A percentile compares a stretch with the other conserved stretches of the same genome.
phyloP scores from a whole-genome alignment of 2,797 vertebrate genomes.

The Pseudomugil tenellus region DNA sequence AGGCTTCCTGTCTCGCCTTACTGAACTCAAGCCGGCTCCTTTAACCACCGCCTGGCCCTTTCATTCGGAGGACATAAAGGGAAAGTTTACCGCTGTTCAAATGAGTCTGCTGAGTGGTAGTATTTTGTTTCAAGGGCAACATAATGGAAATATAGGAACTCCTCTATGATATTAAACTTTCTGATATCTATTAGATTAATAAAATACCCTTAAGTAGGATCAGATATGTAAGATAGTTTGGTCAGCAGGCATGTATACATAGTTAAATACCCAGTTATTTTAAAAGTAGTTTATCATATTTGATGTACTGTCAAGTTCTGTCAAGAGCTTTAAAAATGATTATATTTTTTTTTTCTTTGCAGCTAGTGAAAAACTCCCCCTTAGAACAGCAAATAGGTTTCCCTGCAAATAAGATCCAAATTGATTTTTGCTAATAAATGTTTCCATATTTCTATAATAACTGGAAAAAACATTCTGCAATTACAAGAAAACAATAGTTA shows the following conservation, averaged over 20 bases:
- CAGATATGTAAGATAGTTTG: neutral
- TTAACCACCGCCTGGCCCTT: conserved; percentile 33
- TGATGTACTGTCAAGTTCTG: conserved; percentile 3
- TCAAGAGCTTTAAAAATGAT: conserved; percentile 1
- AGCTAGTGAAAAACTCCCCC: conserved; percentile 9
- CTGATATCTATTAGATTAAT: conserved; percentile 13
- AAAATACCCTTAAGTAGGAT: neutral
- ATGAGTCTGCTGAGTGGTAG: conserved; percentile 27
- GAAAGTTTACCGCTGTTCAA: conserved; percentile 45
- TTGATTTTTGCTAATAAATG: neutral
- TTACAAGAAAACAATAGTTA: conserved; percentile 6
- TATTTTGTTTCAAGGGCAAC: conserved; percentile 42
- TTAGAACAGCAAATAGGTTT: neutral
- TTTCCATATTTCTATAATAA: neutral
- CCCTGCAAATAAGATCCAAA: neutral
- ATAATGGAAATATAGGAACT: conserved; percentile 22
- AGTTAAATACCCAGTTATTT: neutral
- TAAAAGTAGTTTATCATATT: neutral
- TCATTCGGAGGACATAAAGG: conserved; percentile 22
- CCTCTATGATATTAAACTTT: conserved; percentile 1
- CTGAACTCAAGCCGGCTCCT: conserved; percentile 48
- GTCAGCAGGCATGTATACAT: neutral
- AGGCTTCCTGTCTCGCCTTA: conserved; percentile 57
- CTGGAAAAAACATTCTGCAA: neutral
- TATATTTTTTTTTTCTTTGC: neutral